Percentiles rank a stretch among this genome's conserved stretches.
Evolutionary conservation across 2,888 invertebrate genomes (phyloP).

Genomic region (Papilio protenor): DNA sequence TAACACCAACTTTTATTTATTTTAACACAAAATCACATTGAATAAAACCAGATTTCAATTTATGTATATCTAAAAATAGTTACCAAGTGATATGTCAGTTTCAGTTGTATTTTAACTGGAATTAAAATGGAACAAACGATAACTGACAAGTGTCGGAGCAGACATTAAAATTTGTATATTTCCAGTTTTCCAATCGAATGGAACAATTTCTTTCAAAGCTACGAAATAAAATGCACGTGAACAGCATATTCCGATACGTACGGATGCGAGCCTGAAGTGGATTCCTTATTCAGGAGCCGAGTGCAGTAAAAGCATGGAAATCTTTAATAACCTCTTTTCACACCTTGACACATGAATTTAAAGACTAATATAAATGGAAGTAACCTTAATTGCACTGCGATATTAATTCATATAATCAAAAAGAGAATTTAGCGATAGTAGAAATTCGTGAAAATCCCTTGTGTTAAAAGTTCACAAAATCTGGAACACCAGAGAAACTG

Average conservation of each 20-base stretch:
- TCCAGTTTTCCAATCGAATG: not conserved
- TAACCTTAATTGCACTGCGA: not conserved
- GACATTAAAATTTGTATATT: not conserved
- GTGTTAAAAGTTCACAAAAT: too few species aligned
- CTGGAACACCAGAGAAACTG: too few species aligned
- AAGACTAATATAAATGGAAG: not conserved
- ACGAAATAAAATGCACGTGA: not conserved
- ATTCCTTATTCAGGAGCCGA: not conserved
- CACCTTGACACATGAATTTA: not conserved
- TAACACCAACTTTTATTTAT: not conserved
- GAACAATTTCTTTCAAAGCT: not conserved
- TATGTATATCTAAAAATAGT: not conserved
- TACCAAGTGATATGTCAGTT: not conserved
- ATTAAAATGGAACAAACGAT: not conserved
- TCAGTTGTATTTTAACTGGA: not conserved
- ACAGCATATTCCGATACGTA: slow-evolving; percentile 11
- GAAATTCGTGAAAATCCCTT: not conserved
- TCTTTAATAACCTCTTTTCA: not conserved
- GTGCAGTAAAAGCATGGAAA: slow-evolving; percentile 9
- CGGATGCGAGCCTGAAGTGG: slow-evolving; percentile 6
- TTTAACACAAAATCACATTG: not conserved
- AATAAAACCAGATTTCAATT: not conserved
- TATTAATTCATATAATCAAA: not conserved
- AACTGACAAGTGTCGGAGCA: not conserved
- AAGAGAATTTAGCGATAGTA: not conserved